A percentile compares a stretch with the other conserved stretches of the same genome.
These are phyloP conservation scores for Mormyrus proboscirostris DNA, from an alignment of 2,797 vertebrate genomes.

Conservation along the genomic window DNA sequence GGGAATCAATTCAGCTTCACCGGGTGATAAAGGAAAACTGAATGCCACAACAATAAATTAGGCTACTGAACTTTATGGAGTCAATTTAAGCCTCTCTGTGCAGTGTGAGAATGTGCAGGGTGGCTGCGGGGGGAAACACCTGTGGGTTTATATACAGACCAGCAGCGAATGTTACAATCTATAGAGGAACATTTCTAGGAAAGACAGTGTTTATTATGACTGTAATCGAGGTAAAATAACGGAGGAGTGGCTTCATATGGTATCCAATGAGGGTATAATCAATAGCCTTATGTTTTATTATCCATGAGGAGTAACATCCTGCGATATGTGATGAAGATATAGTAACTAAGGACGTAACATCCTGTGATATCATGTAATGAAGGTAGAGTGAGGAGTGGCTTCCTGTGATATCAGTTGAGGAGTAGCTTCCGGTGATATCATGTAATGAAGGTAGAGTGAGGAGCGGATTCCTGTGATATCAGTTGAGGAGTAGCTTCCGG, in stretches of 20 bases:
- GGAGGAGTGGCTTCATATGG: background rate
- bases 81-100: background rate
- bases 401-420: background rate
- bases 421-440: background rate
- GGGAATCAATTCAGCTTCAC: constrained; percentile 10
- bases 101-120: background rate
- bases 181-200: background rate
- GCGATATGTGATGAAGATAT: background rate
- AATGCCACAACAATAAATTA: constrained; percentile 25
- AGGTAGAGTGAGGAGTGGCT: background rate
- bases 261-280: background rate
- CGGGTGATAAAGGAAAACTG: background rate
- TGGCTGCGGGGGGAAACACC: background rate
- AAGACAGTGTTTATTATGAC: background rate
- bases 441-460: background rate
- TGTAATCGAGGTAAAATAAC: background rate
- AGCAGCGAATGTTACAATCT: background rate
- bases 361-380: background rate
- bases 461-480: background rate
- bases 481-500: background rate
- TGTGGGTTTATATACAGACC: background rate
- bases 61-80: constrained; percentile 18
- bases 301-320: background rate
- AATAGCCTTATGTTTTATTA: background rate
- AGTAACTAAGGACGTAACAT: background rate